Percentiles rank a stretch among this genome's conserved stretches.
phyloP scores from a whole-genome alignment of 2,797 vertebrate species.

The Chloroceryle inda region DNA sequence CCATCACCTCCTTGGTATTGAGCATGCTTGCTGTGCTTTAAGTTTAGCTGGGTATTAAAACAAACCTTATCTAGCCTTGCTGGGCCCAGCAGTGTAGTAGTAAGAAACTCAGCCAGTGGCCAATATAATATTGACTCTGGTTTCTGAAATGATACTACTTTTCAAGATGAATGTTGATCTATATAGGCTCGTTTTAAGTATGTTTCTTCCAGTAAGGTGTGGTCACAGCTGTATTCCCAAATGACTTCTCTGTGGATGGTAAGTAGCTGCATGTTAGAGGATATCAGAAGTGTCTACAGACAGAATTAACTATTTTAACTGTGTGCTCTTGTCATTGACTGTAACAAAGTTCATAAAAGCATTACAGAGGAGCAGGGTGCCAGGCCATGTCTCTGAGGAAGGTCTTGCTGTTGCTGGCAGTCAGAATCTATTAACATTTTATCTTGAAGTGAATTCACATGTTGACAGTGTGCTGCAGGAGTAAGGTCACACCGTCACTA shows the following conservation, averaged over 20 bases:
- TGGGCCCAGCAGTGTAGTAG: neutral
- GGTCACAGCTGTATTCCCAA: neutral
- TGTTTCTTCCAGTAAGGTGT: neutral
- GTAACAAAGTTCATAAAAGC: neutral
- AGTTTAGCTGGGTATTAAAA: neutral
- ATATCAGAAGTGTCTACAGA: neutral
- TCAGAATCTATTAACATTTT: neutral
- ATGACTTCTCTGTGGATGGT: neutral
- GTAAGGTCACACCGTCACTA: neutral
- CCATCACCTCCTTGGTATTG: rapidly evolving
- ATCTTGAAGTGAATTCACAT: neutral
- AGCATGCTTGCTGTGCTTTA: neutral
- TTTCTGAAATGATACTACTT: neutral
- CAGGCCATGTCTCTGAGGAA: neutral
- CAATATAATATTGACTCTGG: neutral
- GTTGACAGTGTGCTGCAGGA: neutral
- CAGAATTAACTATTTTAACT: neutral
- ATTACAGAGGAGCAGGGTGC: neutral
- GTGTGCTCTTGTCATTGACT: neutral
- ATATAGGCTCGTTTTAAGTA: neutral
- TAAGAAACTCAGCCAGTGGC: neutral
- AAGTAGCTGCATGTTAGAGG: neutral
- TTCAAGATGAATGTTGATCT: neutral
- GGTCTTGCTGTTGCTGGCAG: neutral
- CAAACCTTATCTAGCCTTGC: neutral